Percentiles rank a stretch among this genome's conserved stretches.
Evolutionary conservation across 2,797 vertebrate species (phyloP).

Genomic region (Tenualosa ilisha): DNA sequence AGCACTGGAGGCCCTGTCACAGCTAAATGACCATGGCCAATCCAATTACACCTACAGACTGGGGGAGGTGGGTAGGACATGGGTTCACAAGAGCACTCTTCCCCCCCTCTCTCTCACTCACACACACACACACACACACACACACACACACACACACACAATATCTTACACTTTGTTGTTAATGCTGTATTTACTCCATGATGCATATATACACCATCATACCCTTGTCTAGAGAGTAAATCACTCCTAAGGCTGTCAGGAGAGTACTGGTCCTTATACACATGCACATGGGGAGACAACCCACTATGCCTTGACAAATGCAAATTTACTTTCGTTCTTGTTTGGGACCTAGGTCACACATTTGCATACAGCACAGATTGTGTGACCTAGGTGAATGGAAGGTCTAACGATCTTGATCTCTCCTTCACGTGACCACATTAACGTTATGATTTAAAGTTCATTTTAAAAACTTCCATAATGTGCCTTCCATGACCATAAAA

Average conservation of each 20-base stretch:
- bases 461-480: not conserved
- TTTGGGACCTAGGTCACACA: not conserved
- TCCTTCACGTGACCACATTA: not conserved
- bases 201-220: not conserved
- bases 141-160: not conserved
- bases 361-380: not conserved
- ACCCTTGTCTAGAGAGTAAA: not conserved
- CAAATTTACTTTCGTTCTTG: not conserved
- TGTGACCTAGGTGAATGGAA: not conserved
- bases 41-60: constrained; percentile 19
- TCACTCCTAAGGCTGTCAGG: not conserved
- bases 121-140: no score
- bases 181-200: not conserved
- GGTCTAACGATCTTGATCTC: not conserved
- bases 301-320: not conserved
- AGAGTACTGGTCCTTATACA: not conserved
- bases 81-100: not conserved
- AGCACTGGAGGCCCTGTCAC: not conserved
- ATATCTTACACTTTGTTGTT: not conserved
- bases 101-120: not conserved
- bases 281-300: not conserved
- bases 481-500: not conserved
- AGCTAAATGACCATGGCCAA: not conserved
- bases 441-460: not conserved
- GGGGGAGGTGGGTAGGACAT: not conserved